These are phyloP conservation scores for Campoletis sonorensis DNA, from an alignment of 1,140 invertebrate species.

Conservation along the genomic window DNA sequence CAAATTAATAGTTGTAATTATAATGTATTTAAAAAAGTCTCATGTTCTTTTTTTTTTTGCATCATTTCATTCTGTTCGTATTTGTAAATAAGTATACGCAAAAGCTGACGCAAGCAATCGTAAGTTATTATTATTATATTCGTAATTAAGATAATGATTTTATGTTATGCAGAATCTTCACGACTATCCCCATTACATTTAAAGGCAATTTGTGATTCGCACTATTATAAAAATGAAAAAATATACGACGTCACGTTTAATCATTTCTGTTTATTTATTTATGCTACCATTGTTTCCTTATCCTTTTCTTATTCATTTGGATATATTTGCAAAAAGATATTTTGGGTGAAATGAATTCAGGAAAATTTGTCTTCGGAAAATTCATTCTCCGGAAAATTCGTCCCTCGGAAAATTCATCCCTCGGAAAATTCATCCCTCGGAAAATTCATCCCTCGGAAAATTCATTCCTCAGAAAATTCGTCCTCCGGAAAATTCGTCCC, in stretches of 20 bases:
- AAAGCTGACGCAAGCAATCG: conserved; percentile 36
- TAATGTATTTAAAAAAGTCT: conserved; percentile 35
- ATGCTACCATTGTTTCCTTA: not conserved
- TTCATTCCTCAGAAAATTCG: too few species aligned
- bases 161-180: conserved; percentile 49
- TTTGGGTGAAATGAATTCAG: too few species aligned
- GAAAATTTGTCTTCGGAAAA: too few species aligned
- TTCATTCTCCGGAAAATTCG: too few species aligned
- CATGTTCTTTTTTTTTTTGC: conserved; percentile 48
- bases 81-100: conserved; percentile 51
- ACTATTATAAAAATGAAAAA: conserved; percentile 49
- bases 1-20: not conserved
- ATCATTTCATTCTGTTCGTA: conserved; percentile 33
- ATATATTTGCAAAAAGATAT: too few species aligned
- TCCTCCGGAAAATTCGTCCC: too few species aligned
- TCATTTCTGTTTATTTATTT: conserved; percentile 41
- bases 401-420: too few species aligned
- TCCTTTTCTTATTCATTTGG: not conserved
- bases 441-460: too few species aligned
- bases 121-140: conserved; percentile 59
- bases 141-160: conserved; percentile 47
- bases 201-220: conserved; percentile 51
- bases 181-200: conserved; percentile 43
- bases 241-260: conserved; percentile 52
- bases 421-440: too few species aligned